Evolutionary conservation across 2,888 invertebrate genomes (phyloP).

Genomic region (Hypercompe scribonia): DNA sequence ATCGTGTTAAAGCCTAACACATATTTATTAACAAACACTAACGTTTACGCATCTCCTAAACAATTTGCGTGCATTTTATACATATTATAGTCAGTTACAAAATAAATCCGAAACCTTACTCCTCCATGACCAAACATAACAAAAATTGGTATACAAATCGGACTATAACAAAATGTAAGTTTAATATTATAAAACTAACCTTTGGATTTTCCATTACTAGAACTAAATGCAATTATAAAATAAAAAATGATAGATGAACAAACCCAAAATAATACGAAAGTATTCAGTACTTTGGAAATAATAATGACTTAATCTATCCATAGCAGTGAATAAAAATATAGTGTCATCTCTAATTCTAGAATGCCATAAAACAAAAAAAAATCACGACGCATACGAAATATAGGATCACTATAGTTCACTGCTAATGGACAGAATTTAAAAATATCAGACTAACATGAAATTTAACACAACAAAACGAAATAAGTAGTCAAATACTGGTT

Average conservation of each 20-base stretch:
- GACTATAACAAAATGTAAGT: constrained; percentile 65
- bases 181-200: constrained; percentile 81
- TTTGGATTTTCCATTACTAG: constrained; percentile 85
- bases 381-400: constrained; percentile 68
- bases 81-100: constrained; percentile 41
- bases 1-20: constrained; percentile 40
- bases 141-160: constrained; percentile 63
- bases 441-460: constrained; percentile 82
- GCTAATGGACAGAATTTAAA: constrained; percentile 73
- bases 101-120: constrained; percentile 58
- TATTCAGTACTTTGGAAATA: constrained; percentile 84
- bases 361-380: constrained; percentile 70
- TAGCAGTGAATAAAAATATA: constrained; percentile 73
- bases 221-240: constrained; percentile 86
- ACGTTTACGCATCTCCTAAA: constrained; percentile 33
- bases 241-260: constrained; percentile 73
- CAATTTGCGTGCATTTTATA: constrained; percentile 23
- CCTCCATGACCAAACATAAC: constrained; percentile 69
- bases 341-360: constrained; percentile 64
- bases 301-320: constrained; percentile 80
- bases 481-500: constrained; percentile 85
- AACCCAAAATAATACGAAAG: constrained; percentile 75
- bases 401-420: constrained; percentile 73
- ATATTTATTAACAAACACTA: constrained; percentile 35
- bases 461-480: constrained; percentile 83